phyloP scores from a whole-genome alignment of 2,888 invertebrate species.

The Apamea epomidion region DNA sequence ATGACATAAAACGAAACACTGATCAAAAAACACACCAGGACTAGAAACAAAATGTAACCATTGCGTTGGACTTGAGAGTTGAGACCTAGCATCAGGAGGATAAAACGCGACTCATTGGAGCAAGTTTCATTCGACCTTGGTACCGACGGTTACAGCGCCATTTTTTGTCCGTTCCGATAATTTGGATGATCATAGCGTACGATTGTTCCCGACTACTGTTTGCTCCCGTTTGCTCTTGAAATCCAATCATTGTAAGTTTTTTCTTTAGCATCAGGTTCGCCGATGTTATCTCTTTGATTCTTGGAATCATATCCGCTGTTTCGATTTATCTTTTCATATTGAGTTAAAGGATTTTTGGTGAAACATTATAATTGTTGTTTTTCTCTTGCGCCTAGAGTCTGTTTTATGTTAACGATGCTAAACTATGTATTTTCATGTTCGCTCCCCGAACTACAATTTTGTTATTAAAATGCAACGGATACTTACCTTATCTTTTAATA shows the following conservation, averaged over 20 bases:
- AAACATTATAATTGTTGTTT: background rate
- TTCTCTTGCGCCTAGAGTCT: background rate
- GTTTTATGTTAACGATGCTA: constrained; percentile 4
- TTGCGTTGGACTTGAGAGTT: constrained; percentile 5
- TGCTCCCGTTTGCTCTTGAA: constrained; percentile 32
- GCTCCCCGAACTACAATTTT: constrained; percentile 11
- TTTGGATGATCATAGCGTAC: constrained; percentile 55
- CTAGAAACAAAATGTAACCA: background rate
- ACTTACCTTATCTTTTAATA: constrained; percentile 33
- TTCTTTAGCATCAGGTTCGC: background rate
- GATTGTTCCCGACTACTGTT: constrained; percentile 52
- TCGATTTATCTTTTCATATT: constrained; percentile 5
- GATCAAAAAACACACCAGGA: background rate
- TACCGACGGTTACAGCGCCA: constrained; percentile 40
- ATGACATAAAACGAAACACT: background rate
- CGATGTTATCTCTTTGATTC: constrained; percentile 28
- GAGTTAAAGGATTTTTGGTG: constrained; percentile 19
- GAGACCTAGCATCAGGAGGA: constrained; percentile 12
- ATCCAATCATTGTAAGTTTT: constrained; percentile 12
- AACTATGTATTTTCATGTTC: constrained; percentile 18
- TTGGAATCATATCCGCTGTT: background rate
- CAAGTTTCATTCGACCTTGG: constrained; percentile 59
- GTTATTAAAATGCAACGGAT: constrained; percentile 43
- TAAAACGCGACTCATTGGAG: constrained; percentile 46
- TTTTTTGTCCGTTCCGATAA: constrained; percentile 66